Conservation (phyloP, 2,797 vertebrate species). For the Chanos chanos region DNA sequence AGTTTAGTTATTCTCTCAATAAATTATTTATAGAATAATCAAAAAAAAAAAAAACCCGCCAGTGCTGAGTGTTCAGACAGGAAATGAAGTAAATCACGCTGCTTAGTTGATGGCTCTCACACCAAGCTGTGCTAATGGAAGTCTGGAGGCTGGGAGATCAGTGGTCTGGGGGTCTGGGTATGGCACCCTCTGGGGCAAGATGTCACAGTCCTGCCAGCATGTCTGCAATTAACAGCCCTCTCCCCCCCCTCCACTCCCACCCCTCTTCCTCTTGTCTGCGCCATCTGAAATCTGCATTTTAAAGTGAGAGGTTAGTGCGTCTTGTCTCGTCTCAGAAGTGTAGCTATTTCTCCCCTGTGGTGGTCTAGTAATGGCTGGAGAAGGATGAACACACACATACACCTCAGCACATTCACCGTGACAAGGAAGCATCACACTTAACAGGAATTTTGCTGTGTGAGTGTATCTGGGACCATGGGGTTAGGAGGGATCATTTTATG, state of each 20-base stretch:
- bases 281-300: conserved; percentile 39
- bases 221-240: conserved; percentile 7
- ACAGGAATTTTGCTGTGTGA: too few species aligned
- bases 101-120: conserved; percentile 46
- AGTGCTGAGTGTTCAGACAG: conserved; percentile 32
- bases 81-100: conserved; percentile 41
- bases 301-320: conserved; percentile 13
- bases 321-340: conserved; percentile 16
- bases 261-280: background rate
- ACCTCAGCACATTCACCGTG: background rate
- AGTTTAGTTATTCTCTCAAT: conserved; percentile 34
- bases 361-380: conserved; percentile 29
- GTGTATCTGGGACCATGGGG: background rate
- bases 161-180: background rate
- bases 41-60: conserved; percentile 31
- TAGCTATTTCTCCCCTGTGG: conserved; percentile 35
- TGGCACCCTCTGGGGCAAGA: background rate
- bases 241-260: background rate
- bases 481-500: background rate
- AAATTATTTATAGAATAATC: conserved; percentile 52
- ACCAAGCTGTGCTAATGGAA: conserved; percentile 41
- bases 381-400: background rate
- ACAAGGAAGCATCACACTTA: too few species aligned
- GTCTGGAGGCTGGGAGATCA: conserved; percentile 16
- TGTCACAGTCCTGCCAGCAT: conserved; percentile 20